Percentiles rank a stretch among this genome's conserved stretches.
Evolutionary conservation across 1,140 invertebrate genomes (phyloP).

Genomic region (Eurosta solidaginis): DNA sequence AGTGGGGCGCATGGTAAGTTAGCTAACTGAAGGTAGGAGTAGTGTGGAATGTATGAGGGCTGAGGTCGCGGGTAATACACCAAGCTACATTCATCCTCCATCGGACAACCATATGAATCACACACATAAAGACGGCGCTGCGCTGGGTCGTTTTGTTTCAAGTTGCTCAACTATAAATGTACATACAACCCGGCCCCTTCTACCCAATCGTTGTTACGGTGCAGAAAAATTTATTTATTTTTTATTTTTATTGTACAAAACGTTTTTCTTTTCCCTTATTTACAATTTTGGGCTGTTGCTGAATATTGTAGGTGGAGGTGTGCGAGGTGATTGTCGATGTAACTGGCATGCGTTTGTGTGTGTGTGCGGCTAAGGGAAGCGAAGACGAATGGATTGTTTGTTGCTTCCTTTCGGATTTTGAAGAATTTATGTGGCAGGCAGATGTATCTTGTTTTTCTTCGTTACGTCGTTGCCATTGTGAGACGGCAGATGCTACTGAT

Average conservation of each 20-base stretch:
- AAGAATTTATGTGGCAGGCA: conserved; percentile 58
- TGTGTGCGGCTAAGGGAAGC: neutral
- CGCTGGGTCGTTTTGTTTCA: conserved; percentile 2
- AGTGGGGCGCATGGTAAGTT: neutral
- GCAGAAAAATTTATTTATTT: conserved; percentile 31
- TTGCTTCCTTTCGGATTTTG: conserved; percentile 50
- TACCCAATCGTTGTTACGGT: neutral
- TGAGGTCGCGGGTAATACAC: neutral
- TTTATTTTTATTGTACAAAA: neutral
- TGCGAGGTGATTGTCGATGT: neutral
- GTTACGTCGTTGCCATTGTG: conserved; percentile 34
- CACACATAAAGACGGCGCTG: neutral
- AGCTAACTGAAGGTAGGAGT: neutral
- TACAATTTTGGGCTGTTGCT: neutral
- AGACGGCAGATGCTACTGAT: conserved; percentile 29
- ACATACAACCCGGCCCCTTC: neutral
- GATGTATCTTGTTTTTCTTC: conserved; percentile 43
- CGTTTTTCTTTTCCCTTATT: conserved; percentile 12
- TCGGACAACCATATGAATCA: neutral
- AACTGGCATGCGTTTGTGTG: neutral
- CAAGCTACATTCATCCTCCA: neutral
- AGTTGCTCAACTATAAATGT: neutral
- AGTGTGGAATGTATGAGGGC: neutral
- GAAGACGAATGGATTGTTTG: conserved; percentile 28
- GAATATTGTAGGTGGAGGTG: neutral